Base-by-base conservation (phyloP, 2,888 invertebrate genomes). In the Agonopterix heracliana region DNA sequence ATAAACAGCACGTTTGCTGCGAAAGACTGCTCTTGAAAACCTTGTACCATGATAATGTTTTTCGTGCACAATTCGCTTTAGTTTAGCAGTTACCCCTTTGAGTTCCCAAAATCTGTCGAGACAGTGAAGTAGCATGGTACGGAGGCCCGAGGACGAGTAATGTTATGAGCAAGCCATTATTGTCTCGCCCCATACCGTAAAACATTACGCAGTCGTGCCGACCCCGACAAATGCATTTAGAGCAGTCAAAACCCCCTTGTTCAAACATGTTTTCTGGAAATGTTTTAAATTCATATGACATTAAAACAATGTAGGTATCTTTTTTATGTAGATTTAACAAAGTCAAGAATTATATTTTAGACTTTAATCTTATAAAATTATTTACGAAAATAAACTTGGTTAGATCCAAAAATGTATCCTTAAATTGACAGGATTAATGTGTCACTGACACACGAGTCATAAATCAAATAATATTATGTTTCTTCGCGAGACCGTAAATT, bases 161-260 rank as follows among this genome's bases (percentile, higher is more conserved):
- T 88, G 88, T 88, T 88, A 88, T 88, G 88, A 88, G 88, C 87
- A 81, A 84, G 77, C 87, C 88, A 88, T 88, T 88, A 88, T 88
- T 88, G 88, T 88, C 87, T 87, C 86, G 82, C 81, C 82, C 86
- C 83, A 88, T 88, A 86, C 87, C 87, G 87, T 88, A 88, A 87
- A 88, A 83, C 86, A 87, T 87, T 86, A 87, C 85, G 82, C 77
- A 87, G 84, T 78, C 75, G 78, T 76, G 70, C 74, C 78, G 77
- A 73, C 74, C 74, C 73, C 67, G 69, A 65, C 60, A 66, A 66
- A 80, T 75, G 70, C 64, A 74, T 70, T 68, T 60, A 58, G 84
- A 86, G 87, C 73, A 81, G 86, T 66, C 66, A 74, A 71, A 75
- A 78, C 78, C 78, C 55, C 63, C 63, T 59, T 55, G 50, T 47